Evolutionary conservation across 2,888 invertebrate species (phyloP), one percentile per base, ranked within the genome.

Genomic region (Cacoxenus indagator): DNA sequence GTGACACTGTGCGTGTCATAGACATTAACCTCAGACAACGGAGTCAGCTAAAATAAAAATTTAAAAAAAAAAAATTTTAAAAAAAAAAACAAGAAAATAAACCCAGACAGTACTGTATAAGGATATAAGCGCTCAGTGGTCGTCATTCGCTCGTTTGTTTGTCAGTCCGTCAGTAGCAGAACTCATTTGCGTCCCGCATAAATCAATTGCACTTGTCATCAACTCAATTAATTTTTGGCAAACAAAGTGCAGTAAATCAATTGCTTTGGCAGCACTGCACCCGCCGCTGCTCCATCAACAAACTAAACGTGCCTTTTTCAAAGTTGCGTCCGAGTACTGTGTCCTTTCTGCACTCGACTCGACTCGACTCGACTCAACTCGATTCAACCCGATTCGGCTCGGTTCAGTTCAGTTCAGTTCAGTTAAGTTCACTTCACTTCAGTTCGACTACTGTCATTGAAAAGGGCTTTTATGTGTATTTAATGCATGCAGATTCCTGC

Each of bases 191-290:
- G 84, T 83, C 85, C 85, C 85, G 85, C 86, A 87, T 87, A 87
- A 87, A 87, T 87, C 86, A 87, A 87, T 87, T 87, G 87, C 87
- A 87, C 87, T 87, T 87, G 87, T 87, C 87, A 87, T 87, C 87
- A 87, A 87, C 87, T 87, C 87, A 87, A 87, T 87, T 87, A 87
- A 87, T 87, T 87, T 87, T 87, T 87, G 87, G 87, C 87, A 87
- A 87, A 87, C 54, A 55, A 26, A 78, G 72, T 76, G 78, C 76
- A 81, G 79, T 82, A 82, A 59, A 87, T 87, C 87, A 87, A 87
- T 87, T 87, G 87, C 84, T 85, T 84, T 86, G 86, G 85, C 86
- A 86, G 82, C 82, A 81, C 75, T 73, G 76, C 80, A 43, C 19
- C 17, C 3, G 45, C 45, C 8, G 48, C 22, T n/a, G n/a, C n/a